Conservation (phyloP, 2,113 vertebrate species). For the Pomatostomus ruficeps region DNA sequence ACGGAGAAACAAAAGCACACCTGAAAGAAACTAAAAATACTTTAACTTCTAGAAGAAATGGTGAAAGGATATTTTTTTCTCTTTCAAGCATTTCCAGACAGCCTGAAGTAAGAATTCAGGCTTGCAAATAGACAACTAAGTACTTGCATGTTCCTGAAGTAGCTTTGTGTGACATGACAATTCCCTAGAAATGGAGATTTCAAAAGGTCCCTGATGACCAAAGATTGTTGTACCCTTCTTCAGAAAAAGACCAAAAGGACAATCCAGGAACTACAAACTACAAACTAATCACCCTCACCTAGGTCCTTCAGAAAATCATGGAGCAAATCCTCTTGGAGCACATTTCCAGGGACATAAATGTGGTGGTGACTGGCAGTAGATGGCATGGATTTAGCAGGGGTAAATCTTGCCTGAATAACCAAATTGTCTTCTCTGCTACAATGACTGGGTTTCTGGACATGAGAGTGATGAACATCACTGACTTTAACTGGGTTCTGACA, state of each 20-base stretch:
- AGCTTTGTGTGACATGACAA: neutral
- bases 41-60: neutral
- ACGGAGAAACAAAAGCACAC: fast-evolving
- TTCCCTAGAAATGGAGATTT: neutral
- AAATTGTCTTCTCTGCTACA: neutral
- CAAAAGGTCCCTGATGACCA: neutral
- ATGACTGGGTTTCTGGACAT: neutral
- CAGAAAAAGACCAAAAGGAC: neutral
- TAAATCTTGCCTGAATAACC: neutral
- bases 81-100: neutral
- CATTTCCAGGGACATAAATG: neutral
- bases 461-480: neutral
- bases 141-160: neutral
- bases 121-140: neutral
- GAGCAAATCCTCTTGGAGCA: neutral
- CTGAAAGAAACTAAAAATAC: neutral
- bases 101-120: neutral
- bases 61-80: neutral
- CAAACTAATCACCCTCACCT: neutral
- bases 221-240: neutral
- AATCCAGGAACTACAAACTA: neutral
- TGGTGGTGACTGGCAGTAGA: neutral
- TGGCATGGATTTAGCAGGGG: neutral
- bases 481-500: neutral
- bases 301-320: neutral